phyloP scores from a whole-genome alignment of 2,113 vertebrate genomes.

The Ovis aries region DNA sequence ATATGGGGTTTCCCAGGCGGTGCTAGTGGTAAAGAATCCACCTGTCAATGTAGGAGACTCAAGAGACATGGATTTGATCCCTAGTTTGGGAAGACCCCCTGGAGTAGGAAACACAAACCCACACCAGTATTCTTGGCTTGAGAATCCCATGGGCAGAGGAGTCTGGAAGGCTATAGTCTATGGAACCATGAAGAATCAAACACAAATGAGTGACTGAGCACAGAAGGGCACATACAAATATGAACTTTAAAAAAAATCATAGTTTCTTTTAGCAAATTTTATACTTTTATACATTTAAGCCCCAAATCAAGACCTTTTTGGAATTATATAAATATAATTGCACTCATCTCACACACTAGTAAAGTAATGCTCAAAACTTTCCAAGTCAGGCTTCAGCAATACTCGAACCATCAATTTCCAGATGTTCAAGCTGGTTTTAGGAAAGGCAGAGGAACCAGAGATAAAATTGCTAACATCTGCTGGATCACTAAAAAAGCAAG shows the following conservation, averaged over 20 bases:
- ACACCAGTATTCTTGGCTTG: neutral
- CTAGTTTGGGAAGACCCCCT: neutral
- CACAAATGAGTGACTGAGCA: neutral
- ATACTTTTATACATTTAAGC: neutral
- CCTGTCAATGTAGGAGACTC: neutral
- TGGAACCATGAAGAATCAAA: neutral
- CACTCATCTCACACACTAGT: too few species aligned
- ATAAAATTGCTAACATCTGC: accelerated
- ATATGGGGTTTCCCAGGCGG: neutral
- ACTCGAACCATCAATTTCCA: accelerated
- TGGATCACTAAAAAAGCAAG: too few species aligned
- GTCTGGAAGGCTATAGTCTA: neutral
- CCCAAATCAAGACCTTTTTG: neutral
- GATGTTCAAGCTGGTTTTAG: too few species aligned
- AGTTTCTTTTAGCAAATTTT: neutral
- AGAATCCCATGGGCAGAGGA: neutral
- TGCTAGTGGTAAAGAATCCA: neutral
- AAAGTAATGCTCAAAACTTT: too few species aligned
- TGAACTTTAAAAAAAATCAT: neutral
- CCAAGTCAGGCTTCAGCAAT: too few species aligned
- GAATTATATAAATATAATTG: neutral
- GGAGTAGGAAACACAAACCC: neutral
- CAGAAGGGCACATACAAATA: neutral
- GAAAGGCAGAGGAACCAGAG: too few species aligned
- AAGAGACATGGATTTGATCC: neutral